Conservation (phyloP, 2,888 invertebrate species). For the Myathropa florea region DNA sequence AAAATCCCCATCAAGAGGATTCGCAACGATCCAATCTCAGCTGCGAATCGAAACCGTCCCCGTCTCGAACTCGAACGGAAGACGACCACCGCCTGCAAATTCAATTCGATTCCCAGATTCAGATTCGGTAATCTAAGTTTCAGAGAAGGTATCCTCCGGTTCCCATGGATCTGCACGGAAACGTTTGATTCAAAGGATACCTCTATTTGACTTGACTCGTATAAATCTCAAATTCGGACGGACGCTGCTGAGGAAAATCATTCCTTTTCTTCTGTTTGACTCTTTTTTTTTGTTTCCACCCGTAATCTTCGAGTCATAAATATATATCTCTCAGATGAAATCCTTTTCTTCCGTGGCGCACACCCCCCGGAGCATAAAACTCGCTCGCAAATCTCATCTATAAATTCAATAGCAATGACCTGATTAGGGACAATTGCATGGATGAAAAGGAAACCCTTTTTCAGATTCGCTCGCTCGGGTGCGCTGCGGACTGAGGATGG, state of each 20-base stretch:
- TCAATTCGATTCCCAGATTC: neutral
- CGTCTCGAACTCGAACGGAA: no score
- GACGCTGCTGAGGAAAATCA: neutral
- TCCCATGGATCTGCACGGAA: neutral
- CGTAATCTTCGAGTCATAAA: slow-evolving; percentile 30
- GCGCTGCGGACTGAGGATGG: neutral
- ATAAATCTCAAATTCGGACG: slow-evolving; percentile 29
- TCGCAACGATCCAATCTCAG: neutral
- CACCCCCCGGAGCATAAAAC: slow-evolving; percentile 15
- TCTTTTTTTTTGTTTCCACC: neutral
- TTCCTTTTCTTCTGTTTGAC: no score
- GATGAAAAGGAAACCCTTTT: slow-evolving; percentile 44
- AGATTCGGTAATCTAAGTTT: neutral
- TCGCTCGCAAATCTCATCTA: slow-evolving; percentile 50
- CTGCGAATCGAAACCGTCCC: neutral
- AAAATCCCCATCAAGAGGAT: neutral
- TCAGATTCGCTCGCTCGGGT: no score
- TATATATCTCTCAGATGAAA: slow-evolving; percentile 25
- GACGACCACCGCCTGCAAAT: neutral
- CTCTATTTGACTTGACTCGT: slow-evolving; percentile 14
- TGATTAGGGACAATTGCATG: slow-evolving; percentile 68
- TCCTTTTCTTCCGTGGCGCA: slow-evolving; percentile 6
- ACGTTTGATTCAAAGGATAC: neutral
- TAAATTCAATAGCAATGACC: slow-evolving; percentile 71
- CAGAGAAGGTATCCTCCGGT: neutral